phyloP scores from a whole-genome alignment of 2,797 vertebrate species.

The Chrosomus eos region DNA sequence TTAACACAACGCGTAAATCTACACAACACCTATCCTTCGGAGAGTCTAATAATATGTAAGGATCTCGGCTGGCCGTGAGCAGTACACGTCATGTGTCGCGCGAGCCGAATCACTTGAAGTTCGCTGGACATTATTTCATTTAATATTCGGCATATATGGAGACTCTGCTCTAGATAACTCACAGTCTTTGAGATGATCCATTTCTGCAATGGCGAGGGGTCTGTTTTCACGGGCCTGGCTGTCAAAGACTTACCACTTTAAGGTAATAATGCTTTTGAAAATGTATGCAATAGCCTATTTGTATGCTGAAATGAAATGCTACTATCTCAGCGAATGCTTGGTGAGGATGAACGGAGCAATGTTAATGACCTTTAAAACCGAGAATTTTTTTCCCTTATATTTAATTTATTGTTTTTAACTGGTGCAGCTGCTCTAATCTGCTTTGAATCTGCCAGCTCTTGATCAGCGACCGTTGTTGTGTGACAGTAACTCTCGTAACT shows the following conservation, averaged over 20 bases:
- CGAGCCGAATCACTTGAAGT: conserved; percentile 20
- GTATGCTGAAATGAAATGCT: neutral
- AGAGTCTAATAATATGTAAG: neutral
- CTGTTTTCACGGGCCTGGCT: conserved; percentile 86
- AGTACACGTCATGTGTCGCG: conserved; percentile 19
- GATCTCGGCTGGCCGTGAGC: neutral
- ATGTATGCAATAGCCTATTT: neutral
- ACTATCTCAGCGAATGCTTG: neutral
- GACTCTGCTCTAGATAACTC: conserved; percentile 51
- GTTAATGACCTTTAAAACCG: neutral
- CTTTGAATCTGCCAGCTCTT: neutral
- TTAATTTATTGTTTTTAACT: neutral
- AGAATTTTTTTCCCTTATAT: neutral
- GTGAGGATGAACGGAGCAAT: neutral
- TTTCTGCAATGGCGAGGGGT: conserved; percentile 86
- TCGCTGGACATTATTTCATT: conserved; percentile 21
- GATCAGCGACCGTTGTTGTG: neutral
- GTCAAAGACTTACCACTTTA: conserved; percentile 80
- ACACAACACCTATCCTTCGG: neutral
- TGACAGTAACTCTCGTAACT: neutral
- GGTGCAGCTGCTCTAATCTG: conserved; percentile 8
- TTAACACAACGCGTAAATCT: neutral
- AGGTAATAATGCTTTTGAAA: conserved; percentile 77
- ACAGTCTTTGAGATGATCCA: conserved; percentile 79
- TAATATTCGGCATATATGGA: conserved; percentile 44